Evolutionary conservation across 2,113 vertebrate genomes (phyloP).

Genomic region (Orthonyx spaldingii): DNA sequence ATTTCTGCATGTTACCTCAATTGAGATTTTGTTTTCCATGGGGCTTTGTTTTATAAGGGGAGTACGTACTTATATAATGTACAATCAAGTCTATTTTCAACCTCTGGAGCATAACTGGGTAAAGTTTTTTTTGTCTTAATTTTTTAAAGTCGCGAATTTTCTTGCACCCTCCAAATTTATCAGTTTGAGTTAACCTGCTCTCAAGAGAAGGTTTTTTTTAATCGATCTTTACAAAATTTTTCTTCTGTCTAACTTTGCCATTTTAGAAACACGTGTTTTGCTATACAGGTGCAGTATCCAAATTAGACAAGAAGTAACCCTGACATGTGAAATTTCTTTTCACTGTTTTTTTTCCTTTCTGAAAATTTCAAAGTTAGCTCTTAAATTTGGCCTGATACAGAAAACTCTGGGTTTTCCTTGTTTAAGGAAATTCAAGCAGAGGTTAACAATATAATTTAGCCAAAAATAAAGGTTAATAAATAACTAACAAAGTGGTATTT

Average conservation of each 20-base stretch:
- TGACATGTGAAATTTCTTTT: neutral
- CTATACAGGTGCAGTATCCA: neutral
- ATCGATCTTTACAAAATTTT: neutral
- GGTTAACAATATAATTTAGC: neutral
- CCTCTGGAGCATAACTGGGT: neutral
- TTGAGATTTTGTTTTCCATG: neutral
- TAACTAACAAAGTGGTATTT: neutral
- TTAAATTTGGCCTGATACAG: neutral
- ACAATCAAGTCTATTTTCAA: neutral
- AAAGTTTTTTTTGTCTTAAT: neutral
- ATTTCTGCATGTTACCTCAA: neutral
- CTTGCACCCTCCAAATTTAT: neutral
- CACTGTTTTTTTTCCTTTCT: neutral
- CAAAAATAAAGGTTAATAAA: constrained; percentile 21
- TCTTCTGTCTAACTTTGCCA: neutral
- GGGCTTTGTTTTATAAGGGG: neutral
- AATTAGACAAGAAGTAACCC: neutral
- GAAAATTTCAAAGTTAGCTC: neutral
- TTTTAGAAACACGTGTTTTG: neutral
- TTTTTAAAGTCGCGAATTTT: neutral
- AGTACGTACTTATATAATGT: neutral
- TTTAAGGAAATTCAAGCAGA: constrained; percentile 2
- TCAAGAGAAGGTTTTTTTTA: neutral
- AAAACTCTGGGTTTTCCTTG: neutral
- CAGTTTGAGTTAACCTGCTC: neutral